phyloP scores from a whole-genome alignment of 1,140 invertebrate species.

The Seison nebaliae region DNA sequence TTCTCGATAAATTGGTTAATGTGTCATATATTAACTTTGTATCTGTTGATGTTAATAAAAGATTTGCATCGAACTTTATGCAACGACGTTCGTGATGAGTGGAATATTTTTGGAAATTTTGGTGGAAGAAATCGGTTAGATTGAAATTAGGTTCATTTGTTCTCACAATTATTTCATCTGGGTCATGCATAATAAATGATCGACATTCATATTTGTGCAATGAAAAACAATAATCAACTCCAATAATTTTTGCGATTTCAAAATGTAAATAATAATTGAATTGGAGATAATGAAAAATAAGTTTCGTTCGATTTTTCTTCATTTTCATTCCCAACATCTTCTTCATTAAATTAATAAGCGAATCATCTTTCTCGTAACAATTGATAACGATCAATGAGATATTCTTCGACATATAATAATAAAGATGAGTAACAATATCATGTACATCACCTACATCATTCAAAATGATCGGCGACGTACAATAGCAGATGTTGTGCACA shows the following conservation, averaged over 20 bases:
- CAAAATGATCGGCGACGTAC: no score
- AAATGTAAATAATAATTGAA: conserved; percentile 36
- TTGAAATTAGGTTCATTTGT: no score
- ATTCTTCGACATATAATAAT: neutral
- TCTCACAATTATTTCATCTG: conserved; percentile 30
- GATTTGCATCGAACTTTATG: no score
- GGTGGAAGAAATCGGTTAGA: no score
- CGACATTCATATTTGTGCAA: conserved; percentile 79
- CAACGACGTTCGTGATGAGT: no score
- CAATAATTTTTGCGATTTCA: conserved; percentile 26
- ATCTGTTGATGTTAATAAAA: no score
- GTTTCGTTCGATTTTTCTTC: conserved; percentile 60
- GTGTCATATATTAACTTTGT: no score
- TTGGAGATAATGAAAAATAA: conserved; percentile 38
- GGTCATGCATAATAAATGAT: conserved; percentile 72
- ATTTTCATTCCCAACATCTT: conserved; percentile 67
- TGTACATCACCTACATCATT: no score
- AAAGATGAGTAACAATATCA: no score
- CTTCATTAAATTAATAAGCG: conserved; percentile 54
- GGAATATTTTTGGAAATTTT: no score
- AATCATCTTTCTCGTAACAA: conserved; percentile 46
- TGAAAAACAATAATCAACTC: conserved; percentile 70
- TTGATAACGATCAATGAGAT: neutral
- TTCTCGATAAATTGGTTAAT: no score
- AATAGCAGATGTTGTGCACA: no score